Evolutionary conservation across 2,113 vertebrate species (phyloP), one percentile per base, ranked within the genome.

Genomic region (Indicator maculatus): DNA sequence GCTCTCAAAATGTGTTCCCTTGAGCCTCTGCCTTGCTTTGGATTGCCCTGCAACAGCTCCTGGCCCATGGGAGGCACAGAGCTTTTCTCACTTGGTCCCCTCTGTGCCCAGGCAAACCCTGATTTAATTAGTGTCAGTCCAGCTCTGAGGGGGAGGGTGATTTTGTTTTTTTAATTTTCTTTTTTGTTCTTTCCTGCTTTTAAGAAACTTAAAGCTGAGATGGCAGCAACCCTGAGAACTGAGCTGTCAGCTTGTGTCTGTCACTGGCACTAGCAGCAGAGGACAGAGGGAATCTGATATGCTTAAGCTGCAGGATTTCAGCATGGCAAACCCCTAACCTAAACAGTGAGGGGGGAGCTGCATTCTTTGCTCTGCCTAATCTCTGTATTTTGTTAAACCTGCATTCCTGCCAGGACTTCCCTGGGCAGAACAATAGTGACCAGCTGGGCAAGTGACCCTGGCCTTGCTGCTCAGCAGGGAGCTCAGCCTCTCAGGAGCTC

Each of bases 361-460:
- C 95, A 95, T 96, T 96, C 93, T 89, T 95, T 95, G 88, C 90
- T 93, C 81, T 94, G 94, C 88, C 91, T 96, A 96, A 96, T 97
- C 93, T 95, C 94, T 93, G 96, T 95, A 93, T 97, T 96, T 97
- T 97, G 93, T 97, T 96, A 95, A 96, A 93, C 89, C 89, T 44
- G 76, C 93, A 94, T 96, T 95, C 93, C 93, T 95, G 87, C 91
- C 93, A 95, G 96, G 95, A 93, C 82, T 86, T 87, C 88, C 88
- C 94, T 93, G 93, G 94, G 73, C 89, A 88, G 88, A 93, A 93
- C 95, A 95, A 95, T 95, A 91, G 84, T 94, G 95, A 91, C 93
- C 91, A 95, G 91, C 95, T 96, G 94, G 95, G 94, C 93, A 94
- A 97, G 83, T 95, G 94, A 93, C 96, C 91, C 90, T 90, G 92